Base-by-base conservation (phyloP, 2,888 invertebrate genomes). In the Hemistola chrysoprasaria region DNA sequence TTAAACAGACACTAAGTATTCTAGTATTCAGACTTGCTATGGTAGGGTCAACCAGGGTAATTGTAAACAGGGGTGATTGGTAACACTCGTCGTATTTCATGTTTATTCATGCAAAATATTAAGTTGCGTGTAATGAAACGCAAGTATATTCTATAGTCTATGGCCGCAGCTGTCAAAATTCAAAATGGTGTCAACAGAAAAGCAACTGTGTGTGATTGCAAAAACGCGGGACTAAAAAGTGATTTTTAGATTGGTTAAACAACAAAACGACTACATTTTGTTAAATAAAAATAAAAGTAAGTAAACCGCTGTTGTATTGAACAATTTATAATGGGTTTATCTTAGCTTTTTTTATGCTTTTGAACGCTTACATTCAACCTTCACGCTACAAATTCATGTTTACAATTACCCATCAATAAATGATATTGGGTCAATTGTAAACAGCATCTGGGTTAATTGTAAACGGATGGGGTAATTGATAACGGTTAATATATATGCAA, bases 41-140 rank as follows among this genome's bases (percentile, higher is more conserved):
- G 22, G 47, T 41, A 38, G 39, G 34, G 22, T 27, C 25, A 40
- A 31, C 33, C n/a, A 26, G 29, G n/a, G n/a, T n/a, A n/a, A n/a
- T n/a, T n/a, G n/a, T n/a, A n/a, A n/a, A n/a, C n/a, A n/a, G n/a
- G n/a, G n/a, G n/a, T n/a, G n/a, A n/a, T n/a, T n/a, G n/a, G n/a
- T n/a, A n/a, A n/a, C n/a, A n/a, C n/a, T n/a, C n/a, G n/a, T n/a
- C n/a, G n/a, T n/a, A n/a, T n/a, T n/a, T n/a, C n/a, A n/a, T n/a
- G n/a, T n/a, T n/a, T n/a, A n/a, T n/a, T n/a, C n/a, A n/a, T n/a
- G n/a, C n/a, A n/a, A n/a, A n/a, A n/a, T n/a, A n/a, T n/a, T n/a
- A n/a, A n/a, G n/a, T n/a, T n/a, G n/a, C n/a, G n/a, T n/a, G n/a
- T n/a, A n/a, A n/a, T n/a, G n/a, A n/a, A n/a, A n/a, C n/a, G n/a